phyloP scores from a whole-genome alignment of 2,797 vertebrate species.

The Prunella strophiata region DNA sequence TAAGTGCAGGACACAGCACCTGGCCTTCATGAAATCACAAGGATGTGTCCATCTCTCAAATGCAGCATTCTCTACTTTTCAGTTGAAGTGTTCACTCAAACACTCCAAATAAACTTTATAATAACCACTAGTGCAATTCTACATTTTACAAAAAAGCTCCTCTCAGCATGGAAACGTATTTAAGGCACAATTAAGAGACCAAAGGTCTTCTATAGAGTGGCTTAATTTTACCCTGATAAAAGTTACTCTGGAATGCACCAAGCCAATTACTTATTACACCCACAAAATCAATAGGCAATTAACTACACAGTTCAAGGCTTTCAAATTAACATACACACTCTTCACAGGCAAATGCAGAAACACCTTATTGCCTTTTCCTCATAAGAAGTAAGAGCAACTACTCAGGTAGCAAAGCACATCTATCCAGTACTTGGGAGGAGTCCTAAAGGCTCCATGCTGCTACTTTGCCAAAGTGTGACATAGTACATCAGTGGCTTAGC shows the following conservation, averaged over 20 bases:
- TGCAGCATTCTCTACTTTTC: neutral
- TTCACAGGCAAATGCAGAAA: neutral
- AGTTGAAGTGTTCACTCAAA: neutral
- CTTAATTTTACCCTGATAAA: neutral
- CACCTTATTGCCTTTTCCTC: neutral
- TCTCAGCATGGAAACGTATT: neutral
- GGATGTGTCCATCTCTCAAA: neutral
- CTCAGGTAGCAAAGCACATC: neutral
- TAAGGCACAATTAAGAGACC: neutral
- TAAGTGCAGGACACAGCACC: neutral
- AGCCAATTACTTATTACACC: neutral
- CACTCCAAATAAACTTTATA: neutral
- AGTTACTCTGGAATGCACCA: neutral
- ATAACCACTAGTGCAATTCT: neutral
- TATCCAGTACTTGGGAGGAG: neutral
- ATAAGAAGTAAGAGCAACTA: neutral
- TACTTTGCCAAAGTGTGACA: neutral
- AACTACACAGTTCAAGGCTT: neutral
- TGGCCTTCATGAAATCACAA: neutral
- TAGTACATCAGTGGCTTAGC: rapidly evolving
- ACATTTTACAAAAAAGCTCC: neutral
- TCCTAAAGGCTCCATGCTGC: neutral
- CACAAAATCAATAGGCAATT: neutral
- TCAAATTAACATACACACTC: neutral
- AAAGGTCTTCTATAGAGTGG: neutral